A percentile compares a stretch with the other conserved stretches of the same genome.
These are phyloP conservation scores for Anoura caudifer DNA, from an alignment of 2,113 vertebrate species.

Conservation along the genomic window DNA sequence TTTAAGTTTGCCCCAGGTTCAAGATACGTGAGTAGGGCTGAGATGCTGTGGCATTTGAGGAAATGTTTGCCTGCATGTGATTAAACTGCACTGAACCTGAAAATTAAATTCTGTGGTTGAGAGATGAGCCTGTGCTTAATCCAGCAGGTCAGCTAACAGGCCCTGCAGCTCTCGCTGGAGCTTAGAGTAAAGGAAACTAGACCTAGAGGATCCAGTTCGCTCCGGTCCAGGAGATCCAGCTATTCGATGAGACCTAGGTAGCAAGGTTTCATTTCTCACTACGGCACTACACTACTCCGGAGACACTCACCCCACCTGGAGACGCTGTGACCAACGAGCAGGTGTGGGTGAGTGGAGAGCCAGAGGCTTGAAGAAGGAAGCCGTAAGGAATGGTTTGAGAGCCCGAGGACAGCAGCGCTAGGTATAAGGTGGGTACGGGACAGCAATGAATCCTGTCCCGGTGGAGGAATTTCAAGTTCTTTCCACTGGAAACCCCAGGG, in stretches of 20 bases:
- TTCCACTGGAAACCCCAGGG: neutral
- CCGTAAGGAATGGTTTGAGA: no score
- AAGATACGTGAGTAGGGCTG: neutral
- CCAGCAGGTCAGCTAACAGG: neutral
- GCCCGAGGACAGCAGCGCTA: no score
- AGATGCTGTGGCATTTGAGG: neutral
- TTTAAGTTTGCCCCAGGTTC: neutral
- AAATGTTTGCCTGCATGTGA: neutral
- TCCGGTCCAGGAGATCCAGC: neutral
- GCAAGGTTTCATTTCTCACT: neutral
- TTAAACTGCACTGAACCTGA: neutral
- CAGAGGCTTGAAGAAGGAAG: neutral
- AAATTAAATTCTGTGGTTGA: neutral
- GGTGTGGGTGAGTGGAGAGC: neutral
- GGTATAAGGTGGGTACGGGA: fast-evolving
- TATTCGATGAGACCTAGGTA: neutral
- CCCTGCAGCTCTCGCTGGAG: neutral
- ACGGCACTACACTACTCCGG: neutral
- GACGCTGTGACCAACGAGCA: neutral
- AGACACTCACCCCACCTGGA: neutral
- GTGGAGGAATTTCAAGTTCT: neutral
- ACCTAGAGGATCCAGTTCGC: neutral
- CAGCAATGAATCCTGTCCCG: neutral
- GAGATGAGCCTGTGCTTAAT: neutral
- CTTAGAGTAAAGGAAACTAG: neutral